These are phyloP conservation scores for Hipposideros larvatus DNA, from an alignment of 2,797 vertebrate genomes.

Conservation along the genomic window DNA sequence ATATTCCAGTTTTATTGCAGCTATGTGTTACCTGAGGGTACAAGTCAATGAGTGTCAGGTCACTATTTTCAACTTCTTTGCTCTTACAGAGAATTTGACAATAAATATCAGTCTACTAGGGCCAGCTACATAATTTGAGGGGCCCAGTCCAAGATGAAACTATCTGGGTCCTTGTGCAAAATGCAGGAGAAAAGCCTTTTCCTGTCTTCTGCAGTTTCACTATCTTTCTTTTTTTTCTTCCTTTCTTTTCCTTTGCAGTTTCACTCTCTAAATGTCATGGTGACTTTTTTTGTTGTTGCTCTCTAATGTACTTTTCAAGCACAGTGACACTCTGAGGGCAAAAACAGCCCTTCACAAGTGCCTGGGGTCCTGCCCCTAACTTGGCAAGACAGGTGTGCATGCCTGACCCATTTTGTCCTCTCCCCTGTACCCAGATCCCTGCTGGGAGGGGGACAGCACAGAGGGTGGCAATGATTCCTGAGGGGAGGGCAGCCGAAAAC, in stretches of 20 bases:
- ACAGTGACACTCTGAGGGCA: not conserved
- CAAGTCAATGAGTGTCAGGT: not conserved
- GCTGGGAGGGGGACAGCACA: not conserved
- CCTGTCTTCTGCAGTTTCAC: not conserved
- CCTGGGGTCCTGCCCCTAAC: not conserved
- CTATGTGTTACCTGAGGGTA: not conserved
- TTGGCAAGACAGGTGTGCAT: not conserved
- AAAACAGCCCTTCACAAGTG: not conserved
- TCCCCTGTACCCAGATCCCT: not conserved
- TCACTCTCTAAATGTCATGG: not conserved
- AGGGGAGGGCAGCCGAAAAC: not conserved
- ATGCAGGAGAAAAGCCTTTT: not conserved
- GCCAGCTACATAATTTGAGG: not conserved
- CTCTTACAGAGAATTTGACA: not conserved
- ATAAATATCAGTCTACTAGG: not conserved
- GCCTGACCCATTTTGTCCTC: not conserved
- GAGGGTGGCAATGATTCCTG: not conserved
- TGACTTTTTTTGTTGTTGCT: not conserved
- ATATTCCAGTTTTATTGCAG: not conserved
- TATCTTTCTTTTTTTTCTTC: too few relatives aligned
- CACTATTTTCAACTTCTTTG: not conserved
- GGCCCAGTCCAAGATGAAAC: not conserved
- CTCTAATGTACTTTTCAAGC: not conserved
- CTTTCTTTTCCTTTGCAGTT: too few relatives aligned
- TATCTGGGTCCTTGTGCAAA: not conserved